Base-by-base conservation (phyloP, 2,888 invertebrate species). In the Metalampra italica region DNA sequence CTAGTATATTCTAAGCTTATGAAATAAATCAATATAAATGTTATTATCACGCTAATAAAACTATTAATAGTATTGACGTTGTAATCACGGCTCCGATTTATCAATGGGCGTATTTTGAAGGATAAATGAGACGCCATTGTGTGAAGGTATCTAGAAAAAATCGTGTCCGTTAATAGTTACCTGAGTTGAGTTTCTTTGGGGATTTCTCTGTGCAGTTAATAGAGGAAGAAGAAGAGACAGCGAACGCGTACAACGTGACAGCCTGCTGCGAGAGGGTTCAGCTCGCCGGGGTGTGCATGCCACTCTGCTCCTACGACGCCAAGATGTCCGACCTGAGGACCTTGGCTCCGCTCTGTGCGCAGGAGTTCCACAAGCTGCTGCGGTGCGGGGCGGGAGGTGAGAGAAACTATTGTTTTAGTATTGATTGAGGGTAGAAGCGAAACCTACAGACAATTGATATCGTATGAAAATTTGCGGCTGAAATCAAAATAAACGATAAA, bases 271-370 rank as follows among this genome's bases (percentile, higher is more conserved):
- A 92, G 30, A 89, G 92, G 2, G 94, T 94, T 5, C 93, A 93
- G 38, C 68, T 94, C 9, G 92, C 92, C 29, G 89, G 90, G 1
- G 91, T 92, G 8, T 96, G 95, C 71, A 90, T 94, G 82, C 94
- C 95, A 0, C 90, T 96, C 9, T 96, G 96, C 67, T 92, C 94
- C 0, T 96, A 95, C 75, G 93, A 95, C 71, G 95, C 95, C 45
- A 94, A 93, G 66, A 94, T 96, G 93, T 92, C 93, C 3, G 95
- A 96, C 72, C 90, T 96, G 53, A 91, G 94, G 67, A 87, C 91
- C 39, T 74, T 96, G 51, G 95, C 94, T 7, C 92, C 93, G 3
- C 91, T 93, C 1, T 96, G 96, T 70, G 92, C 93, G n/a, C 91
- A 92, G 49, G 95, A 95, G 78, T 93, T 96, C 82, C 92, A 94